Evolutionary conservation across 2,888 invertebrate genomes (phyloP), one percentile per base, ranked within the genome.

Genomic region (Catotricha subobsoleta): DNA sequence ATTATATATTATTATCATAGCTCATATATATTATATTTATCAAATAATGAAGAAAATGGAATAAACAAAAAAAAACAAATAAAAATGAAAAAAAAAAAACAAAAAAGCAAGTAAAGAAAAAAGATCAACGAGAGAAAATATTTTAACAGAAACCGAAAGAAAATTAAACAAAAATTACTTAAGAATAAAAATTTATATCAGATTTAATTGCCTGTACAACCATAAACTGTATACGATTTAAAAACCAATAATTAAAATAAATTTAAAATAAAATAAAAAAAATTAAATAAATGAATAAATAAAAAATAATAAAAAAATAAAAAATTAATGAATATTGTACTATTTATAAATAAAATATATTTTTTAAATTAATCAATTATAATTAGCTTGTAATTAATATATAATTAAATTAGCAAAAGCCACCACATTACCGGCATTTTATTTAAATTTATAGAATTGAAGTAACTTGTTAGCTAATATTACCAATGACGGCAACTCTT

Each of bases 111-210:
- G 16, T 25, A 15, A 37, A 18, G 16, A 37, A 25, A 10, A 23
- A 36, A 36, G n/a, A 25, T 3, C 10, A 23, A 23, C 39, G 39
- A 21, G 30, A 39, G 12, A 23, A 30, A 18, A 39, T 30, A 30
- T 28, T n/a, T 30, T 30, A 39, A 20, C 20, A 30, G 16, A 28
- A 8, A 30, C n/a, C n/a, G 16, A 30, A 8, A 3, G n/a, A 28
- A 28, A 28, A 28, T 3, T n/a, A 28, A 8, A 28, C 28, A 28
- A 28, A 28, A 28, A 12, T 28, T 28, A 13, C 4, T n/a, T 28
- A 4, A 8, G 6, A 7, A 30, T 6, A 30, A 30, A 13, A n/a
- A n/a, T n/a, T n/a, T n/a, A n/a, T n/a, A n/a, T n/a, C n/a, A n/a
- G n/a, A n/a, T n/a, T n/a, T n/a, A n/a, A n/a, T n/a, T n/a, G n/a